These are phyloP conservation scores for Chymomyza amoena DNA, from an alignment of 2,888 invertebrate genomes.

Conservation along the genomic window DNA sequence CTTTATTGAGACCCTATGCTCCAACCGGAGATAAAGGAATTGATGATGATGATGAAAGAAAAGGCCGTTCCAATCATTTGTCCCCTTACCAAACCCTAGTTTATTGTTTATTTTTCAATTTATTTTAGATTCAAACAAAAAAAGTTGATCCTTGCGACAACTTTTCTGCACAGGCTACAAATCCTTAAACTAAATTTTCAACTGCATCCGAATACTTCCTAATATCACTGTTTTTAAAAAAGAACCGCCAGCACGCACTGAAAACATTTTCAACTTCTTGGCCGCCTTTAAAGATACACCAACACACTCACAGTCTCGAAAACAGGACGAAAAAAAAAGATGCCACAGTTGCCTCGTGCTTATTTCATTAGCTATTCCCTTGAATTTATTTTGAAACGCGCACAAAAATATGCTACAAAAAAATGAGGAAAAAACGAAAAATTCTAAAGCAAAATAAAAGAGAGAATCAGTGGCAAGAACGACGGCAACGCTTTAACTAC, in stretches of 20 bases:
- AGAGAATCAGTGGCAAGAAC: slow-evolving; percentile 32
- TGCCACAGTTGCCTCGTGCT: slow-evolving; percentile 35
- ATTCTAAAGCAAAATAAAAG: neutral
- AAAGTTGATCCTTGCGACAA: too few species aligned
- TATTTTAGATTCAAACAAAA: too few species aligned
- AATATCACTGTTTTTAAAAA: too few species aligned
- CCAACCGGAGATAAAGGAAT: too few species aligned
- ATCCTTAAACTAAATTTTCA: too few species aligned
- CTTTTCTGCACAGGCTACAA: too few species aligned
- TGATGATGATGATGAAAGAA: too few species aligned
- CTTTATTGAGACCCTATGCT: too few species aligned
- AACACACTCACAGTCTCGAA: neutral
- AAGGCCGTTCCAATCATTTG: too few species aligned
- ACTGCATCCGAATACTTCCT: too few species aligned
- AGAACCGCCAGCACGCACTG: neutral
- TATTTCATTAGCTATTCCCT: slow-evolving; percentile 70
- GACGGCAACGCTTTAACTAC: slow-evolving; percentile 63
- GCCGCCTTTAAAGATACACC: neutral
- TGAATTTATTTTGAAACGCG: slow-evolving; percentile 36
- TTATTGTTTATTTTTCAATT: too few species aligned
- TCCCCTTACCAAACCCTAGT: too few species aligned
- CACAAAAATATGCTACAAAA: slow-evolving; percentile 50
- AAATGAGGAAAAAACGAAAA: slow-evolving; percentile 17
- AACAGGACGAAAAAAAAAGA: neutral
- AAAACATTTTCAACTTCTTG: neutral